These are phyloP conservation scores for Acipenser oxyrinchus DNA, from an alignment of 2,797 vertebrate genomes.

Conservation along the genomic window DNA sequence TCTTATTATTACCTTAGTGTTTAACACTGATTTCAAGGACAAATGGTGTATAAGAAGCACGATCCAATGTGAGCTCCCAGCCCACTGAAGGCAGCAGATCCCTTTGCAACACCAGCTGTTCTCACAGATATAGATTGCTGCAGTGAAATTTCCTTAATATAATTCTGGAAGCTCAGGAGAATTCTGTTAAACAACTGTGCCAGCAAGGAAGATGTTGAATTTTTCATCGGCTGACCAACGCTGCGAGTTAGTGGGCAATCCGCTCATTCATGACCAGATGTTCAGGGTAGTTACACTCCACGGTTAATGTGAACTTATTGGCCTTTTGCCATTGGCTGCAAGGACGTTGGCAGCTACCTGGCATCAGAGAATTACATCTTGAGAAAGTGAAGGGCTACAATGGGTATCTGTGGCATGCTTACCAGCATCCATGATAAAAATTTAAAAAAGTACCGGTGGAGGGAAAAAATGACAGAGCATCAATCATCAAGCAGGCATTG, in stretches of 20 bases:
- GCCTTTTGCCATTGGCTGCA: constrained; percentile 81
- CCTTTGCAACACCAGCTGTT: constrained; percentile 96
- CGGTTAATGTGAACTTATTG: constrained; percentile 94
- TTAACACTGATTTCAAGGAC: constrained; percentile 79
- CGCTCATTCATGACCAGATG: constrained; percentile 99
- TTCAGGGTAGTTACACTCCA: constrained; percentile 86
- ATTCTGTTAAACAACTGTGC: constrained; percentile 93
- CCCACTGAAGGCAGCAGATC: constrained; percentile 80
- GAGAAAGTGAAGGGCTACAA: constrained; percentile 55
- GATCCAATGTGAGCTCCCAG: constrained; percentile 82
- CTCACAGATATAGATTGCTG: constrained; percentile 86
- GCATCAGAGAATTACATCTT: constrained; percentile 78
- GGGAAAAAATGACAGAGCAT: constrained; percentile 62
- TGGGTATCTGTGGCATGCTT: constrained; percentile 54
- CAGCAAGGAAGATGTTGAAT: constrained; percentile 94
- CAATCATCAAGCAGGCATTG: constrained; percentile 69
- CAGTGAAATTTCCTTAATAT: constrained; percentile 97
- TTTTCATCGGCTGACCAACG: constrained; percentile 91
- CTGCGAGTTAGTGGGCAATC: constrained; percentile 83
- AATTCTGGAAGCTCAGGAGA: constrained; percentile 97
- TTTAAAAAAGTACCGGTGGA: constrained; percentile 63
- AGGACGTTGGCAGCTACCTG: constrained; percentile 89
- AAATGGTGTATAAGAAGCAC: constrained; percentile 72
- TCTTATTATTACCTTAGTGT: constrained; percentile 49
- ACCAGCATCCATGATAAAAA: constrained; percentile 61